A percentile compares a stretch with the other conserved stretches of the same genome.
Conservation (phyloP, 1,140 invertebrate genomes). For the Eumeta japonica region DNA sequence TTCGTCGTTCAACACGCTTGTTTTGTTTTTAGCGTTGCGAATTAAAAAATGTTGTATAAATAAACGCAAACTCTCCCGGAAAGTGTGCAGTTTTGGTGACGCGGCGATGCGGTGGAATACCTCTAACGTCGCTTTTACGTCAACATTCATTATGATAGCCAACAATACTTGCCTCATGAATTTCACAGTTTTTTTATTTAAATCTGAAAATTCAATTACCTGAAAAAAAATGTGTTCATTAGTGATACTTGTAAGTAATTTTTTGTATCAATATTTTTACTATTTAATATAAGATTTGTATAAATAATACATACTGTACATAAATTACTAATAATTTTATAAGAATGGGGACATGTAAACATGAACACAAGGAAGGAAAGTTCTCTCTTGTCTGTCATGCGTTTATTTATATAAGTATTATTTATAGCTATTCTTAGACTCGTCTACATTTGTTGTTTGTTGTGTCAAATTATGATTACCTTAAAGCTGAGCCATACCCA, state of each 20-base stretch:
- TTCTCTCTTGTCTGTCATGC: too few relatives aligned
- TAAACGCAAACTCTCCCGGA: slow-evolving; percentile 72
- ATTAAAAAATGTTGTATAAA: slow-evolving; percentile 80
- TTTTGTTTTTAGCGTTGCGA: slow-evolving; percentile 60
- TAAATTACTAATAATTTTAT: too few relatives aligned
- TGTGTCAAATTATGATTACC: too few relatives aligned
- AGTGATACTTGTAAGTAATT: slow-evolving; percentile 5
- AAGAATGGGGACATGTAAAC: too few relatives aligned
- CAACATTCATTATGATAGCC: slow-evolving; percentile 65
- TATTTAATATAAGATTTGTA: slow-evolving; percentile 1
- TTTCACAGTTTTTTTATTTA: slow-evolving; percentile 68
- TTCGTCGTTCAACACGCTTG: slow-evolving; percentile 43
- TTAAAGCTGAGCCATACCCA: too few relatives aligned
- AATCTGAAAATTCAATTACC: slow-evolving; percentile 78
- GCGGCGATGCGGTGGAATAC: slow-evolving; percentile 68
- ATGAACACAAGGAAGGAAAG: too few relatives aligned
- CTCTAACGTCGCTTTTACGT: slow-evolving; percentile 59
- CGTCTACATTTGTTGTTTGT: too few relatives aligned
- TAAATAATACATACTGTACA: neutral
- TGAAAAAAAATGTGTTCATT: slow-evolving; percentile 58
- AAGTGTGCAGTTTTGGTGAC: slow-evolving; percentile 67
- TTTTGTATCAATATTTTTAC: slow-evolving; percentile 2
- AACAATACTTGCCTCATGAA: slow-evolving; percentile 73
- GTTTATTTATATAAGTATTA: too few relatives aligned
- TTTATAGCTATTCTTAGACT: too few relatives aligned